Percentiles rank a stretch among this genome's conserved stretches.
phyloP scores from a whole-genome alignment of 2,113 vertebrate genomes.

The Cephalopholis sonnerati region DNA sequence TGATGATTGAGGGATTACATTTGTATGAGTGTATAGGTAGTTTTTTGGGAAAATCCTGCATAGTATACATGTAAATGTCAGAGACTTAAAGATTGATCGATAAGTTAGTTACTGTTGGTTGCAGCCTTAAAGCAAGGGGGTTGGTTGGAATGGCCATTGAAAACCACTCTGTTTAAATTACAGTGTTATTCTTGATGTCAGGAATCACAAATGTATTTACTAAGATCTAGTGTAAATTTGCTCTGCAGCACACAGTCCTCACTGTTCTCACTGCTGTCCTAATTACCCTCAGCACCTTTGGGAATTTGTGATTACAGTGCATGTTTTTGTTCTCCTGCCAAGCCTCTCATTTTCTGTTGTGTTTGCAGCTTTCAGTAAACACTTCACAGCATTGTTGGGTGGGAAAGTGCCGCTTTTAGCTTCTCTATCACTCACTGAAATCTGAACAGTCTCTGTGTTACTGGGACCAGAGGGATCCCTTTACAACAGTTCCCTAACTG shows the following conservation, averaged over 20 bases:
- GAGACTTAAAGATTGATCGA: too few relatives aligned
- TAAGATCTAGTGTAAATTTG: background rate
- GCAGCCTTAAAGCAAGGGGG: too few relatives aligned
- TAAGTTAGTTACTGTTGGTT: too few relatives aligned
- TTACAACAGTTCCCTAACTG: constrained; percentile 5
- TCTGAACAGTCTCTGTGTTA: constrained; percentile 19
- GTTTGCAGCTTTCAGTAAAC: constrained; percentile 50
- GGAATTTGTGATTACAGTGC: constrained; percentile 52
- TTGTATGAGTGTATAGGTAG: too few relatives aligned
- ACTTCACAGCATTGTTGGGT: background rate
- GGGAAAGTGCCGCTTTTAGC: constrained; percentile 12
- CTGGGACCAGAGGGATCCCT: constrained; percentile 6
- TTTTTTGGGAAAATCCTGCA: too few relatives aligned
- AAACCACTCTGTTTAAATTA: background rate
- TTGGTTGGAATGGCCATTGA: background rate
- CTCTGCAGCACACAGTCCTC: constrained; percentile 16
- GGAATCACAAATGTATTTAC: constrained; percentile 19
- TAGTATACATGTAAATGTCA: too few relatives aligned
- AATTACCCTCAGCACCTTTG: constrained; percentile 51
- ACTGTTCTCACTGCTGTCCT: constrained; percentile 47
- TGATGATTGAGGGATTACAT: too few relatives aligned
- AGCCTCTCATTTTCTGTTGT: constrained; percentile 24
- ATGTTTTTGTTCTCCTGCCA: constrained; percentile 53
- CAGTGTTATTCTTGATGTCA: background rate
- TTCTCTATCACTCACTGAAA: constrained; percentile 15